A percentile compares a stretch with the other conserved stretches of the same genome.
Conservation (phyloP, 2,113 vertebrate species). For the Rhynchomys soricoides region DNA sequence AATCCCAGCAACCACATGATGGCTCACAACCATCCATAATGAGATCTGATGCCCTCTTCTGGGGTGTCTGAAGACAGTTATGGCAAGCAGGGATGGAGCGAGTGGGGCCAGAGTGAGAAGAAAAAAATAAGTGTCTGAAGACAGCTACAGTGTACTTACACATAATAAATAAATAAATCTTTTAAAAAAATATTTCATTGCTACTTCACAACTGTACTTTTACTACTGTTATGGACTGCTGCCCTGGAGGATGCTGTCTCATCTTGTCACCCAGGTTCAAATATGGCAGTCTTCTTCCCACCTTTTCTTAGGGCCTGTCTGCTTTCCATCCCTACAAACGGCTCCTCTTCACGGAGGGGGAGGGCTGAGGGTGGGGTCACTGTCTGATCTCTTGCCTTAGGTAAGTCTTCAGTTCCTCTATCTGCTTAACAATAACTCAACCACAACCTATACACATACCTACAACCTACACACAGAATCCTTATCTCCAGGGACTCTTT, state of each 20-base stretch:
- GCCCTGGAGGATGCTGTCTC: not conserved
- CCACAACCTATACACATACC: not conserved
- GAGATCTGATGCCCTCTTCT: too few species aligned
- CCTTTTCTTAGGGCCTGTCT: not conserved
- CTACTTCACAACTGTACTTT: not conserved
- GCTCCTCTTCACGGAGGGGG: not conserved
- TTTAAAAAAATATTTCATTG: not conserved
- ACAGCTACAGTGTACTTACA: too few species aligned
- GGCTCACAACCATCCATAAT: too few species aligned
- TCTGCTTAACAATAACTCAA: not conserved
- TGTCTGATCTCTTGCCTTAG: not conserved
- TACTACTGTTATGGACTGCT: not conserved
- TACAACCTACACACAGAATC: not conserved
- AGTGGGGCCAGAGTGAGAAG: too few species aligned
- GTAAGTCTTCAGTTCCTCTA: not conserved
- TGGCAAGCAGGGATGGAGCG: too few species aligned
- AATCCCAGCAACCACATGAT: too few species aligned
- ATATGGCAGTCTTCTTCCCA: not conserved
- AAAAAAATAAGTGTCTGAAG: too few species aligned
- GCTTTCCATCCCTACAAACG: not conserved
- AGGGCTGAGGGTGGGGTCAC: not conserved
- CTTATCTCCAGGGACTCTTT: not conserved
- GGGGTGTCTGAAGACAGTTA: too few species aligned
- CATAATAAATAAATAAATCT: too few species aligned
- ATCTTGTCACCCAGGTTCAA: not conserved